Conservation (phyloP, 2,888 invertebrate species). For the Carpatolechia fugitivella region DNA sequence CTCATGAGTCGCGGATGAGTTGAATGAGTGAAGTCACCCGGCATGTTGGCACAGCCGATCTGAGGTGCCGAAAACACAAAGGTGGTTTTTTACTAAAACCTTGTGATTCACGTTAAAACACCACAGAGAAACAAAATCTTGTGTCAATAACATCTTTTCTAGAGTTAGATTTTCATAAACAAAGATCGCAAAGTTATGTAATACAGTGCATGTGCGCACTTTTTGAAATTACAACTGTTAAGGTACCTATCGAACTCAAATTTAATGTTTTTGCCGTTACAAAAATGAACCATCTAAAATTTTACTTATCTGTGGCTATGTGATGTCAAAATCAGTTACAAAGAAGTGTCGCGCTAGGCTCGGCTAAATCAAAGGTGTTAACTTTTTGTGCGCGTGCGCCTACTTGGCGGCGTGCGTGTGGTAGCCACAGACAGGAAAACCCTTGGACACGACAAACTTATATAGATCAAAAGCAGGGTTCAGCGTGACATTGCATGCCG, state of each 20-base stretch:
- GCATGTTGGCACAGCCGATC: background rate
- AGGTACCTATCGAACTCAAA: too few relatives aligned
- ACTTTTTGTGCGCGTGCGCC: conserved; percentile 4
- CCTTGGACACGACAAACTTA: background rate
- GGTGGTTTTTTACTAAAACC: background rate
- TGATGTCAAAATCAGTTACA: background rate
- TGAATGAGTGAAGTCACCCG: conserved; percentile 7
- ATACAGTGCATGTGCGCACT: too few relatives aligned
- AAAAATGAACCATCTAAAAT: too few relatives aligned
- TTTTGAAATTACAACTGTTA: too few relatives aligned
- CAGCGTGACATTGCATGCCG: too few relatives aligned
- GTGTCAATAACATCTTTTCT: too few relatives aligned
- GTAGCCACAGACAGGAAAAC: background rate
- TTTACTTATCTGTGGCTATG: background rate
- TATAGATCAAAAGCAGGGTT: too few relatives aligned
- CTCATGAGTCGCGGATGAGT: conserved; percentile 11
- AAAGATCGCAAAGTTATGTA: too few relatives aligned
- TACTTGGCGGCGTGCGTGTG: conserved; percentile 11
- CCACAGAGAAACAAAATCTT: background rate
- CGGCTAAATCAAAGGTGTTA: conserved; percentile 2
- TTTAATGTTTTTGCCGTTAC: too few relatives aligned
- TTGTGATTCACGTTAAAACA: background rate
- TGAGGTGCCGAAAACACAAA: conserved; percentile 7
- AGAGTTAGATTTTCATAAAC: too few relatives aligned
- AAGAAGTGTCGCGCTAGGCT: conserved; percentile 4